A percentile compares a stretch with the other conserved stretches of the same genome.
Evolutionary conservation across 2,113 vertebrate genomes (phyloP).

Genomic region (Candoia aspera): DNA sequence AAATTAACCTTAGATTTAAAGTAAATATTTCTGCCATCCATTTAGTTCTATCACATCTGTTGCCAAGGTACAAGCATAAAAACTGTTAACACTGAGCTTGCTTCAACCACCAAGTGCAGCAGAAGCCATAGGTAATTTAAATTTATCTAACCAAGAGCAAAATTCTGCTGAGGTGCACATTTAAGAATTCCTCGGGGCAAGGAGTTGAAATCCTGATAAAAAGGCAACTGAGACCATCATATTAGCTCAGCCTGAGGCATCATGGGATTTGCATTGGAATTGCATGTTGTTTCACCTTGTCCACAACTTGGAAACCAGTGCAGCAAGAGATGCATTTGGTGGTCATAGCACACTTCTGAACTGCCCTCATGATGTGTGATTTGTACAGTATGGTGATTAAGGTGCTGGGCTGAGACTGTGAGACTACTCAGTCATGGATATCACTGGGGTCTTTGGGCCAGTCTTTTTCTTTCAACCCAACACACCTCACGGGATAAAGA

Average conservation of each 20-base stretch:
- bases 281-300: neutral
- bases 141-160: neutral
- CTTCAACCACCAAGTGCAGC: neutral
- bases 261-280: neutral
- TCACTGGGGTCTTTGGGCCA: neutral
- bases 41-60: neutral
- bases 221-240: neutral
- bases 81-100: neutral
- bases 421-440: neutral
- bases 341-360: neutral
- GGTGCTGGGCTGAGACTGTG: neutral
- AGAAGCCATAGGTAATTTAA: neutral
- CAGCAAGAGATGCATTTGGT: neutral
- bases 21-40: neutral
- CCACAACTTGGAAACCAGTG: neutral
- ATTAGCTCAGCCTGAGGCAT: neutral
- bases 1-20: neutral
- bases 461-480: neutral
- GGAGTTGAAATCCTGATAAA: neutral
- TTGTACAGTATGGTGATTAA: neutral
- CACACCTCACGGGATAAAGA: neutral
- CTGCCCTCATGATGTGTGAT: neutral
- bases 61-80: neutral
- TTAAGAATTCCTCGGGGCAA: neutral
- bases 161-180: neutral